Conservation (phyloP, 2,888 invertebrate species). For the Sesia bembeciformis region DNA sequence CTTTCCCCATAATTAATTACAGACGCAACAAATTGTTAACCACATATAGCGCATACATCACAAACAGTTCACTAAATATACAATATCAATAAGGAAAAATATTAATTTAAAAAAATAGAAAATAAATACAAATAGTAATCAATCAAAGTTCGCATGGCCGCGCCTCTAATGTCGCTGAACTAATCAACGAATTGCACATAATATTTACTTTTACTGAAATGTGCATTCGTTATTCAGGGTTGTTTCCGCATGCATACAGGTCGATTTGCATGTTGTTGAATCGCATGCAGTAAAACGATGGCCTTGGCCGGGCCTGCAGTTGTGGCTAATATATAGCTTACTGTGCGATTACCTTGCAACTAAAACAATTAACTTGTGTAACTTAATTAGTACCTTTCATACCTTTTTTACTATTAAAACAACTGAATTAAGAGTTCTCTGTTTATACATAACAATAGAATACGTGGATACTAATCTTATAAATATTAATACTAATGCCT, state of each 20-base stretch:
- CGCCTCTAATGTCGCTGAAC: no score
- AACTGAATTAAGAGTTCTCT: not conserved
- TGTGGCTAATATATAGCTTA: not conserved
- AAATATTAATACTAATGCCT: not conserved
- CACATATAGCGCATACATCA: no score
- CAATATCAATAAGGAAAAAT: no score
- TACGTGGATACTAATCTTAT: not conserved
- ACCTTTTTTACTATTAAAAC: not conserved
- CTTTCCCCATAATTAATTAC: no score
- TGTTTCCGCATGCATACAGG: not conserved
- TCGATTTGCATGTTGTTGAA: not conserved
- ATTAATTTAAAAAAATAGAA: no score
- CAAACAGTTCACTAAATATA: no score
- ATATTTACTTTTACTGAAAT: not conserved
- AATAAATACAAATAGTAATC: no score
- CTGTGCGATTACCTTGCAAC: not conserved
- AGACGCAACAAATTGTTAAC: no score
- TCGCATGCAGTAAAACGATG: constrained; percentile 6
- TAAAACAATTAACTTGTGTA: not conserved
- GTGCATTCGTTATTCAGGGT: constrained; percentile 3
- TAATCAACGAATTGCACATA: no score
- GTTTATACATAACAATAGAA: not conserved
- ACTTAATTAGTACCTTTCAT: no score
- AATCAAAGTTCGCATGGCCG: no score
- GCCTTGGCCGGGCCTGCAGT: constrained; percentile 5